Percentiles rank a stretch among this genome's conserved stretches.
These are phyloP conservation scores for Apodemus speciosus DNA, from an alignment of 2,113 vertebrate species.

Conservation along the genomic window DNA sequence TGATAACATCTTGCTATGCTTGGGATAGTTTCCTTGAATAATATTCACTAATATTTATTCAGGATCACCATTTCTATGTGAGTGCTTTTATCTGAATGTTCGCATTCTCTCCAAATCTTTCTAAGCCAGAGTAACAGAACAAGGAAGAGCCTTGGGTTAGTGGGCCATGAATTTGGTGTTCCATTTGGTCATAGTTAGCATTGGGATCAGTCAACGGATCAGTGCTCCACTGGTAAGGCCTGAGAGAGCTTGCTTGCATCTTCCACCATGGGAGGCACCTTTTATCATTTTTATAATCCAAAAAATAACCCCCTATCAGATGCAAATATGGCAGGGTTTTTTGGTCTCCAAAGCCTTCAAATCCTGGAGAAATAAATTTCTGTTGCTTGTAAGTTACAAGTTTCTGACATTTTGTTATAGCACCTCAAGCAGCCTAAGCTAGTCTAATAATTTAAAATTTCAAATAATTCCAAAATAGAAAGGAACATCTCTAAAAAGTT, in stretches of 20 bases:
- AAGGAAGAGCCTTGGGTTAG: not conserved
- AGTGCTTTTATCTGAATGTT: not conserved
- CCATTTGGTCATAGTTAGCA: too few species aligned
- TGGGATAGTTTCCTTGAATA: conserved; percentile 37
- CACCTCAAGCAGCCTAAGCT: not conserved
- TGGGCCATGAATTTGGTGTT: not conserved
- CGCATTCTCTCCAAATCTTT: not conserved
- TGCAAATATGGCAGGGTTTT: not conserved
- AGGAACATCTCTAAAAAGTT: not conserved
- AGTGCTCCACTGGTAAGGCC: not conserved
- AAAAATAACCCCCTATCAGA: not conserved
- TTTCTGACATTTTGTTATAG: not conserved
- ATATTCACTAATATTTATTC: conserved; percentile 30
- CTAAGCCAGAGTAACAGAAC: not conserved
- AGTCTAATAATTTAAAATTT: not conserved
- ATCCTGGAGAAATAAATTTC: not conserved
- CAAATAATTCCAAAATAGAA: conserved; percentile 37
- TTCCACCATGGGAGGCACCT: not conserved
- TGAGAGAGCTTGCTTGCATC: too few species aligned
- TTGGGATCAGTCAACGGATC: too few species aligned
- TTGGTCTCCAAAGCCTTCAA: too few species aligned
- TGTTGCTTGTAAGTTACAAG: not conserved
- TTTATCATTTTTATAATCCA: not conserved
- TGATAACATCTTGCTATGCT: not conserved
- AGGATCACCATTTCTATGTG: conserved; percentile 21